Conservation (phyloP, 2,888 invertebrate species). For the Lasioglossum vierecki region DNA sequence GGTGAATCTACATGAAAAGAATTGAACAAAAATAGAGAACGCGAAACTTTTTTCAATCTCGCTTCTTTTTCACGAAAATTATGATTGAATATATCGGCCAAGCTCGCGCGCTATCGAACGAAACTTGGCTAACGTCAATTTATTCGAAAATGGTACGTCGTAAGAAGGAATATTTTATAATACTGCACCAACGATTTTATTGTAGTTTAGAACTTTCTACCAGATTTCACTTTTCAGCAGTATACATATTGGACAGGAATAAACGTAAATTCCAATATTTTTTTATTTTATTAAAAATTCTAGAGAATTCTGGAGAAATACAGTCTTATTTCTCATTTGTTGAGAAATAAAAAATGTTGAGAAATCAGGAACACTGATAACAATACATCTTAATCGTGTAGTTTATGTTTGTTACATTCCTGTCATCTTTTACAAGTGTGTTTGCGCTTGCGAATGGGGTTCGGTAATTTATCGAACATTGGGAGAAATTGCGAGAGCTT, state of each 20-base stretch:
- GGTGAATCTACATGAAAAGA: neutral
- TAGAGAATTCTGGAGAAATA: too few species aligned
- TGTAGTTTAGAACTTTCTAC: neutral
- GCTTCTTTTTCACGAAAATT: neutral
- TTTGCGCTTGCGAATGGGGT: neutral
- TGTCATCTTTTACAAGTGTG: neutral
- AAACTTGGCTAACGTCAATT: constrained; percentile 1
- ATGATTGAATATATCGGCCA: neutral
- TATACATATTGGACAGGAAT: too few species aligned
- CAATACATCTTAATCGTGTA: neutral
- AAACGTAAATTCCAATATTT: too few species aligned
- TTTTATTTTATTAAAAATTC: too few species aligned
- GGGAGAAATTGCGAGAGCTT: neutral
- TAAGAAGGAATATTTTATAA: neutral
- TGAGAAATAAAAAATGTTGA: too few species aligned
- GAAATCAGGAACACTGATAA: too few species aligned
- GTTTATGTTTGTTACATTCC: neutral
- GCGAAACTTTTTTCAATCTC: neutral
- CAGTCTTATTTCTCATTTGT: too few species aligned
- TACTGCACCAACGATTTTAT: neutral
- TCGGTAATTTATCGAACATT: neutral
- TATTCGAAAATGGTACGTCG: neutral
- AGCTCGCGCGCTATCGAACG: neutral
- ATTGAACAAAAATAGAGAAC: neutral
- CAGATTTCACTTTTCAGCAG: too few species aligned